Evolutionary conservation across 1,140 invertebrate genomes (phyloP), one percentile per base, ranked within the genome.

Genomic region (Ceratina australensis): DNA sequence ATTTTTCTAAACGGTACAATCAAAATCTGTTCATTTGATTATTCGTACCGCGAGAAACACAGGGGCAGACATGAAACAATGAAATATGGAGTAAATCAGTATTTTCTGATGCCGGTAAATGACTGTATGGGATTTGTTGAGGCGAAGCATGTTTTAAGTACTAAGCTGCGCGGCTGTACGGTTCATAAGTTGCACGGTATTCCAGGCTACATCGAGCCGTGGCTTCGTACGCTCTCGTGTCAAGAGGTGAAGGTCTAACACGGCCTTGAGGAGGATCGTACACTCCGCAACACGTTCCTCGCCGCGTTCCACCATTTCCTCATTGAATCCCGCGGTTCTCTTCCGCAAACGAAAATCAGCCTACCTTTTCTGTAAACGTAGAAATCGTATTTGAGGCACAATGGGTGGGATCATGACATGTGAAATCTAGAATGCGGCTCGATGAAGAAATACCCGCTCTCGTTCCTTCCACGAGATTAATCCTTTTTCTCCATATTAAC

Each of bases 191-290:
- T 71, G n/a, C 65, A 56, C n/a, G 79, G 65, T 73, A 81, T 76
- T 80, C 69, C 60, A 63, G 72, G 69, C 80, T 81, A 78, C 77
- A 81, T 85, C 81, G 85, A 79, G 82, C 76, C 84, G 63, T 83
- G 82, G 72, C 87, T 87, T 80, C 83, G 84, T 76, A 86, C 83
- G 75, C 80, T 83, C 79, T 72, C 75, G 83, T 88, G 88, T 90
- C 88, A 89, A 90, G 86, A 89, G 89, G 88, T 88, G 89, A 90
- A 89, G 89, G 85, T 87, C 87, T 85, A 86, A 85, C 85, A 87
- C 87, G 88, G 82, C 88, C 82, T 86, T 87, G 87, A 89, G 82
- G 83, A 88, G 85, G 76, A 82, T 84, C 81, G 80, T 86, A 85
- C 76, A 68, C 74, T 82, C 78, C 33, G 64, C 72, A 81, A 84